Base-by-base conservation (phyloP, 2,113 vertebrate species). In the Alexandromys fortis region DNA sequence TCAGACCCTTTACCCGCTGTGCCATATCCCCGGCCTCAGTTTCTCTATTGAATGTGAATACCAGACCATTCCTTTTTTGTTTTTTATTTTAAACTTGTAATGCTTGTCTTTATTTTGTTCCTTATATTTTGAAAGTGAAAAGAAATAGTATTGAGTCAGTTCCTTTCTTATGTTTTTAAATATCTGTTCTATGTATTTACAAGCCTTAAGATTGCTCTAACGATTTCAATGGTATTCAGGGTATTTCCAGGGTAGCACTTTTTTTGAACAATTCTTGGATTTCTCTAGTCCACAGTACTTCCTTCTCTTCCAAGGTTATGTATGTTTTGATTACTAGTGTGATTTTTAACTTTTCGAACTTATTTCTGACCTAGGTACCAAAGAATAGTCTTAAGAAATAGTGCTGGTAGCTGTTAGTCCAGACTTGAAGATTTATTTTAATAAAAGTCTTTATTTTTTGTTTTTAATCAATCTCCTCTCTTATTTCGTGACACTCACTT, bases 101-200 rank as follows among this genome's bases (percentile, higher is more conserved):
- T 79, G 98, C 98, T 98, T 97, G 97, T 98, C 98, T 99, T 99
- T 99, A 99, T 99, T 99, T 99, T 98, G 98, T 98, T 99, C 98
- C 98, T 98, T 98, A 98, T 99, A 98, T 98, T 98, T 99, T 98
- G 98, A 99, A 98, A 98, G 98, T 98, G 98, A 98, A 99, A 99
- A 99, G 98, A 99, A 98, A 99, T 98, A 98, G 97, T 97, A 99
- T 95, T 92, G 98, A 98, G 98, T 99, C 98, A 98, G 98, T 98
- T 99, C 98, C 86, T 98, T 98, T 97, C 90, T 97, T 97, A 88
- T 98, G 97, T 98, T 99, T 99, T 99, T 99, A 99, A 99, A 99
- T 99, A 99, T 99, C 98, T 99, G 98, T 99, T 99, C 98, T 99
- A 99, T 99, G 98, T 1, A 42, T 99, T 99, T 99, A 99, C 99